phyloP scores from a whole-genome alignment of 2,888 invertebrate species.

The Eulithis testata region DNA sequence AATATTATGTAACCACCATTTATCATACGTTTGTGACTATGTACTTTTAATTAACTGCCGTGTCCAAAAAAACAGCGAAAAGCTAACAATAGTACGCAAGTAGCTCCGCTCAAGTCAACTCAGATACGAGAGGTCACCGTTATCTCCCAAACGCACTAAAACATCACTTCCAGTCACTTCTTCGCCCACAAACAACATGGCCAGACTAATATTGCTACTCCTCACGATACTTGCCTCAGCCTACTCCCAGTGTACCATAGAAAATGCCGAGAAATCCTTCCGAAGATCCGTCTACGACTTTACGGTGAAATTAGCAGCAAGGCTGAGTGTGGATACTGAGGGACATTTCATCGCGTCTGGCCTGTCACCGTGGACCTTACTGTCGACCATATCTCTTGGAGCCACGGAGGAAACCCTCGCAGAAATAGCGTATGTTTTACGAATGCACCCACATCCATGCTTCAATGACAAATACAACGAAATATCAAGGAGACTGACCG shows the following conservation, averaged over 20 bases:
- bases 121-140: conserved; percentile 50
- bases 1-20: no score
- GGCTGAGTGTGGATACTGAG: conserved; percentile 63
- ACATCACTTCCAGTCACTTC: conserved; percentile 42
- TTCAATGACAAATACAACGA: conserved; percentile 67
- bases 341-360: conserved; percentile 70
- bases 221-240: conserved; percentile 45
- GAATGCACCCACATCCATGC: conserved; percentile 59
- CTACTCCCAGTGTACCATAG: conserved; percentile 52
- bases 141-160: conserved; percentile 46
- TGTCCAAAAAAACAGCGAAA: conserved; percentile 16
- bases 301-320: conserved; percentile 49
- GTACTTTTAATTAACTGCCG: not conserved
- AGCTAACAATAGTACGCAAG: not conserved
- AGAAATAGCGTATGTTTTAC: conserved; percentile 59
- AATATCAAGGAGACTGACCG: conserved; percentile 49
- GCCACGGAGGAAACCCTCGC: conserved; percentile 58
- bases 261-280: conserved; percentile 47
- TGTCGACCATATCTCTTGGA: conserved; percentile 63
- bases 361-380: conserved; percentile 67
- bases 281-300: conserved; percentile 62
- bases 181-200: conserved; percentile 51
- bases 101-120: conserved; percentile 2
- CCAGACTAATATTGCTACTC: conserved; percentile 45
- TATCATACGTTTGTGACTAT: no score